A percentile compares a stretch with the other conserved stretches of the same genome.
These are phyloP conservation scores for Congeria kusceri DNA, from an alignment of 2,888 invertebrate genomes.

Conservation along the genomic window DNA sequence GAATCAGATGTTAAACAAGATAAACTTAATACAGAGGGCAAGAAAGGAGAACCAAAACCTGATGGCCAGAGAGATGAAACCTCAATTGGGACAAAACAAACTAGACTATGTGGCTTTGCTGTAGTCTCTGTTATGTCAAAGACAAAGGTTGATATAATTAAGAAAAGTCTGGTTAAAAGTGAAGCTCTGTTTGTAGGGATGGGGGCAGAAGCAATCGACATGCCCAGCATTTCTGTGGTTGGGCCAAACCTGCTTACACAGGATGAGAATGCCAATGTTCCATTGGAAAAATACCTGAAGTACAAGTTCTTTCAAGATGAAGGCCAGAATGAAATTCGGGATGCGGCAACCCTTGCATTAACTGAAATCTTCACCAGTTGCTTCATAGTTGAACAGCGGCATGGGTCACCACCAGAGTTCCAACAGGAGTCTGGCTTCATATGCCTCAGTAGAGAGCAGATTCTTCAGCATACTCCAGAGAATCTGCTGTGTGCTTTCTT, in stretches of 20 bases:
- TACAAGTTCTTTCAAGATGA: constrained; percentile 73
- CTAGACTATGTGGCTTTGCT: constrained; percentile 77
- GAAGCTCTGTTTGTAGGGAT: constrained; percentile 73
- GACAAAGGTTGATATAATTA: constrained; percentile 80
- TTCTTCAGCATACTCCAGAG: constrained; percentile 79
- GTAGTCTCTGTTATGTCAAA: constrained; percentile 80
- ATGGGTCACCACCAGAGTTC: constrained; percentile 65
- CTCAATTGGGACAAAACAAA: constrained; percentile 13
- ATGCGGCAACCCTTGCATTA: constrained; percentile 78
- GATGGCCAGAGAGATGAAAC: constrained; percentile 11
- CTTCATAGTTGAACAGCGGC: constrained; percentile 82
- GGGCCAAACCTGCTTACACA: constrained; percentile 74
- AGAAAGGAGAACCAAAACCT: constrained; percentile 20
- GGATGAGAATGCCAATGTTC: constrained; percentile 77
- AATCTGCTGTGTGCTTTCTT: constrained; percentile 82
- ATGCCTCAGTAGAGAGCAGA: constrained; percentile 83
- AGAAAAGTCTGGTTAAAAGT: constrained; percentile 77
- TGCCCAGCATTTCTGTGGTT: constrained; percentile 79
- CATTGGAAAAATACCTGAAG: constrained; percentile 80
- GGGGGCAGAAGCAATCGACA: constrained; percentile 70
- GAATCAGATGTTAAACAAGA: constrained; percentile 1
- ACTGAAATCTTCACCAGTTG: constrained; percentile 85
- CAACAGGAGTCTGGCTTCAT: constrained; percentile 83
- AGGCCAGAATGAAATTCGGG: constrained; percentile 70
- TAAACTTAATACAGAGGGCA: constrained; percentile 2